These are phyloP conservation scores for Coturnix japonica DNA, from an alignment of 2,113 vertebrate species.

Conservation along the genomic window DNA sequence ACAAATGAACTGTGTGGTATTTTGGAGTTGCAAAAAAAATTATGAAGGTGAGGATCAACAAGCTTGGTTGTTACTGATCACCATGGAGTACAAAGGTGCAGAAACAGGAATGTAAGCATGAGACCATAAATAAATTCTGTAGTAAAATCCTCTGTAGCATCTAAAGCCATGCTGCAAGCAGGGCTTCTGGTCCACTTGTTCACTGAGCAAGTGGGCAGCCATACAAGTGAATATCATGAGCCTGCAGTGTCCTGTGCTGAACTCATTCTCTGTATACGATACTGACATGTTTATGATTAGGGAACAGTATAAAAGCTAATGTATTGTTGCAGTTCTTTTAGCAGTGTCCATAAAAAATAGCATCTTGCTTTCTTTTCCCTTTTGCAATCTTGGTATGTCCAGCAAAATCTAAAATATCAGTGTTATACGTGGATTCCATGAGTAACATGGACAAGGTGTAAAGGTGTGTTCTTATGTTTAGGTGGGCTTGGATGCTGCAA, in stretches of 20 bases:
- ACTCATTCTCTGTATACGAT: background rate
- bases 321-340: background rate
- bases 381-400: background rate
- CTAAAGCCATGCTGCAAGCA: background rate
- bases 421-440: background rate
- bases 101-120: background rate
- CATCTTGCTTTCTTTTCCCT: background rate
- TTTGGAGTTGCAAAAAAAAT: constrained; percentile 12
- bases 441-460: background rate
- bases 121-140: background rate
- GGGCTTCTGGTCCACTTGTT: background rate
- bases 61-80: background rate
- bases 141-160: background rate
- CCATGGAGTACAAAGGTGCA: background rate
- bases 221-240: background rate
- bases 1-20: constrained; percentile 28
- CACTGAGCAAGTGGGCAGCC: background rate
- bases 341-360: background rate
- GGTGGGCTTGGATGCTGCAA: constrained; percentile 98
- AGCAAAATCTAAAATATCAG: background rate
- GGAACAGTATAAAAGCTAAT: background rate
- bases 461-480: constrained; percentile 67
- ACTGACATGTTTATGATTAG: background rate
- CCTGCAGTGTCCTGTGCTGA: background rate
- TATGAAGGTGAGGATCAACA: constrained; percentile 1